phyloP scores from a whole-genome alignment of 2,113 vertebrate genomes.

The Herpailurus yagouaroundi region DNA sequence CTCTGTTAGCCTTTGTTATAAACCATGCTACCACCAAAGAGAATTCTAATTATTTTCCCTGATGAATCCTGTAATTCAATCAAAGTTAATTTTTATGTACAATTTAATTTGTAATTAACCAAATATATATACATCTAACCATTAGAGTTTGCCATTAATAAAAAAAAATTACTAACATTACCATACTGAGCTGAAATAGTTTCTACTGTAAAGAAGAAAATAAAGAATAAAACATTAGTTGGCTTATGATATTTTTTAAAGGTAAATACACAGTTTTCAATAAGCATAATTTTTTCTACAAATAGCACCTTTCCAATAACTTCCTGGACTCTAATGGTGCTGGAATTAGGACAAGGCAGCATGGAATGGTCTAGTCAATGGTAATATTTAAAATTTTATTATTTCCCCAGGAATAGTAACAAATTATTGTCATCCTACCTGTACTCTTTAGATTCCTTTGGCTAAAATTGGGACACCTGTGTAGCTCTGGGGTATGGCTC shows the following conservation, averaged over 20 bases:
- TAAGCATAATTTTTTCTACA: neutral
- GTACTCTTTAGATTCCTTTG: neutral
- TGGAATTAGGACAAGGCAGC: neutral
- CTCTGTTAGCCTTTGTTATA: neutral
- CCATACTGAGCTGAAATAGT: neutral
- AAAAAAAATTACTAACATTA: neutral
- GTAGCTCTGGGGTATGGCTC: no score
- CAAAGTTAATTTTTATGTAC: neutral
- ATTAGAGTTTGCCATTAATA: constrained; percentile 2
- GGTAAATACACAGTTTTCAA: neutral
- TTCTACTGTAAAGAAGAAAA: neutral
- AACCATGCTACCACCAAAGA: neutral
- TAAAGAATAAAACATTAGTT: neutral
- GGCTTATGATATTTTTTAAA: neutral
- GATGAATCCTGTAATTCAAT: neutral
- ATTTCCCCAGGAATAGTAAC: neutral
- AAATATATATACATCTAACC: neutral
- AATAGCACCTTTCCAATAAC: neutral
- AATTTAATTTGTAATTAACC: neutral
- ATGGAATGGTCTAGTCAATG: neutral
- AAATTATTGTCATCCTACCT: neutral
- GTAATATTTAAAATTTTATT: neutral
- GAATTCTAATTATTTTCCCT: neutral
- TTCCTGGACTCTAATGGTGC: neutral
- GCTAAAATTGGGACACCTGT: neutral